Evolutionary conservation across 1,140 invertebrate genomes (phyloP).

Genomic region (Triops cancriformis): DNA sequence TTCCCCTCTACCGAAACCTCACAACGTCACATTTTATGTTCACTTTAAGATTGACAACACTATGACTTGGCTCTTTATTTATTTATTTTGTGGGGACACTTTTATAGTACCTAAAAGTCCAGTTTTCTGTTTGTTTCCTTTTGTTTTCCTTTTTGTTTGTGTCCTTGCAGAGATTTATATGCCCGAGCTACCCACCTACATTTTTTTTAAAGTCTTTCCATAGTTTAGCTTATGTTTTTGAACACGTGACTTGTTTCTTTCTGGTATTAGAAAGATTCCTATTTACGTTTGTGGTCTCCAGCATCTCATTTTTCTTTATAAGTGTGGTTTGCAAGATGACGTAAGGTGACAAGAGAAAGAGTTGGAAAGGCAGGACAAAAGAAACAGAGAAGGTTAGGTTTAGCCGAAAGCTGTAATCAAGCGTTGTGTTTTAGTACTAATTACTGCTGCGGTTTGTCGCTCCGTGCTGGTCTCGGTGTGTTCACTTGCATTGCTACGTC

Average conservation of each 20-base stretch:
- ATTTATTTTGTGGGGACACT: conserved; percentile 5
- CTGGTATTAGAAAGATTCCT: not conserved
- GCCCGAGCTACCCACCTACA: not conserved
- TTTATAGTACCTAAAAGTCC: not conserved
- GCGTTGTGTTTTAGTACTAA: not conserved
- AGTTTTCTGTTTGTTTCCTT: not conserved
- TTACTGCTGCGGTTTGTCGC: not conserved
- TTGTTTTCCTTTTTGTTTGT: not conserved
- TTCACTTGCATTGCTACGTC: conserved; percentile 5
- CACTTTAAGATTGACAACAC: not conserved
- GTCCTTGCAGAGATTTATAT: not conserved
- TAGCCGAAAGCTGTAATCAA: not conserved
- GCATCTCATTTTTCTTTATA: not conserved
- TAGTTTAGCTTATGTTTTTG: not conserved
- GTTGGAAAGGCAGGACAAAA: not conserved
- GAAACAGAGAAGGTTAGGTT: not conserved
- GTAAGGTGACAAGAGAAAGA: not conserved
- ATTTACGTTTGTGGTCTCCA: conserved; percentile 4
- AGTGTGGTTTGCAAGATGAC: not conserved
- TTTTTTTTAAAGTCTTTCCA: not conserved
- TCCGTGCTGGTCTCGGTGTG: conserved; percentile 11
- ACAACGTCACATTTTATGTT: not conserved
- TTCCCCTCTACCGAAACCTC: not conserved
- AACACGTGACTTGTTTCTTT: not conserved
- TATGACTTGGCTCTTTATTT: not conserved